A percentile compares a stretch with the other conserved stretches of the same genome.
Conservation (phyloP, 2,113 vertebrate species). For the Lycaon pictus region DNA sequence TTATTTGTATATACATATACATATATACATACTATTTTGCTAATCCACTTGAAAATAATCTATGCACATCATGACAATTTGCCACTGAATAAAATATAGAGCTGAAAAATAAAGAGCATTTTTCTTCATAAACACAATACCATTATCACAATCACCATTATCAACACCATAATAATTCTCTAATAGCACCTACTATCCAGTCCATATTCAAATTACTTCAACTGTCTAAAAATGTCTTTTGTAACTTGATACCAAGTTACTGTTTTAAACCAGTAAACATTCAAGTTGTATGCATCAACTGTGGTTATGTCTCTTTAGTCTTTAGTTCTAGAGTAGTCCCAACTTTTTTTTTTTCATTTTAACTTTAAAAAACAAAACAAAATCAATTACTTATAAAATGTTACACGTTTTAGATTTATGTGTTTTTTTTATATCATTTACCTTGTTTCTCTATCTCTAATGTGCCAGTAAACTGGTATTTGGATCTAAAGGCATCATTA, state of each 20-base stretch:
- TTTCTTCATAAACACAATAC: background rate
- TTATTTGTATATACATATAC: background rate
- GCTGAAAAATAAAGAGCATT: conserved; percentile 7
- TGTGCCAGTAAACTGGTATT: background rate
- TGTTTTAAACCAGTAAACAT: background rate
- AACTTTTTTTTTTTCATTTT: background rate
- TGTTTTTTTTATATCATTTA: background rate
- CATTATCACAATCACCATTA: background rate
- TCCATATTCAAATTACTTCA: background rate
- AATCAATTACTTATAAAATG: background rate
- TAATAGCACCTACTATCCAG: background rate
- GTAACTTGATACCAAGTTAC: background rate
- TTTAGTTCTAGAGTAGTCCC: background rate
- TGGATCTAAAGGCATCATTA: background rate
- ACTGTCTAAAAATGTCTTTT: background rate
- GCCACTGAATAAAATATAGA: conserved; percentile 5
- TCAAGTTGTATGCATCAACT: background rate
- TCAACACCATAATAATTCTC: background rate
- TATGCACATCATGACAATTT: background rate
- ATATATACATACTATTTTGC: background rate
- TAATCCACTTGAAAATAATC: background rate
- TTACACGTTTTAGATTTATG: background rate
- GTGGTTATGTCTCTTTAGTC: background rate
- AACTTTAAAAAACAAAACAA: conserved; percentile 9
- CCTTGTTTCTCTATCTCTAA: background rate